Conservation (phyloP, 2,113 vertebrate species). For the Centropristis striata region DNA sequence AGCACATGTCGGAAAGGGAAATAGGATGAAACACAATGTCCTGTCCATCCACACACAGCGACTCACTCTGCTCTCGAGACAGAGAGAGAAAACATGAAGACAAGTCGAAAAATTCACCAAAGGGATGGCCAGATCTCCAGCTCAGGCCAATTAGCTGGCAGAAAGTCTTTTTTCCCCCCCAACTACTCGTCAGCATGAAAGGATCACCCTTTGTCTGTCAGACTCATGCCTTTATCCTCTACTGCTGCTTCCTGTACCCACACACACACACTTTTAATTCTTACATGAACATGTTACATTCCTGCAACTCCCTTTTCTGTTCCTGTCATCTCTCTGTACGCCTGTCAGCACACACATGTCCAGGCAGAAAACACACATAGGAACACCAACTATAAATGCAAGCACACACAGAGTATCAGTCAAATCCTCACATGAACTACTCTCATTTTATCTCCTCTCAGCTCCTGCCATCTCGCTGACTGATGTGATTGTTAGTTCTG, state of each 20-base stretch:
- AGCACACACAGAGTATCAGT: constrained; percentile 44
- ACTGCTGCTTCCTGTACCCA: constrained; percentile 49
- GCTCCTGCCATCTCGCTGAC: constrained; percentile 71
- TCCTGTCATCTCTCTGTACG: constrained; percentile 71
- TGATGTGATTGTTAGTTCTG: constrained; percentile 82
- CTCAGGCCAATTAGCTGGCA: constrained; percentile 80
- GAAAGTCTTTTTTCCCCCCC: constrained; percentile 52
- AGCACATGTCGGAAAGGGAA: constrained; percentile 50
- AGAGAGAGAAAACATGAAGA: constrained; percentile 62
- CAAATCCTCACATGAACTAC: constrained; percentile 67
- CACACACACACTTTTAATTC: constrained; percentile 57
- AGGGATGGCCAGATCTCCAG: constrained; percentile 69
- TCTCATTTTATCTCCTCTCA: constrained; percentile 67
- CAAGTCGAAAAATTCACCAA: constrained; percentile 68
- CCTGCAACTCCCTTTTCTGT: constrained; percentile 51
- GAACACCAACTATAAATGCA: neutral
- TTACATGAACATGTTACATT: constrained; percentile 63
- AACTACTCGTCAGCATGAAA: constrained; percentile 74
- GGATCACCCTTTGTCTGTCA: constrained; percentile 75
- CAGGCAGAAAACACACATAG: constrained; percentile 22
- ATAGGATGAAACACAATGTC: constrained; percentile 59
- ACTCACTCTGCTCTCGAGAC: constrained; percentile 61
- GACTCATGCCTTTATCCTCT: constrained; percentile 64
- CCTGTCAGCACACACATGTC: constrained; percentile 64
- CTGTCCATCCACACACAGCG: constrained; percentile 54